These are phyloP conservation scores for Arenaria interpres DNA, from an alignment of 2,113 vertebrate genomes.

Conservation along the genomic window DNA sequence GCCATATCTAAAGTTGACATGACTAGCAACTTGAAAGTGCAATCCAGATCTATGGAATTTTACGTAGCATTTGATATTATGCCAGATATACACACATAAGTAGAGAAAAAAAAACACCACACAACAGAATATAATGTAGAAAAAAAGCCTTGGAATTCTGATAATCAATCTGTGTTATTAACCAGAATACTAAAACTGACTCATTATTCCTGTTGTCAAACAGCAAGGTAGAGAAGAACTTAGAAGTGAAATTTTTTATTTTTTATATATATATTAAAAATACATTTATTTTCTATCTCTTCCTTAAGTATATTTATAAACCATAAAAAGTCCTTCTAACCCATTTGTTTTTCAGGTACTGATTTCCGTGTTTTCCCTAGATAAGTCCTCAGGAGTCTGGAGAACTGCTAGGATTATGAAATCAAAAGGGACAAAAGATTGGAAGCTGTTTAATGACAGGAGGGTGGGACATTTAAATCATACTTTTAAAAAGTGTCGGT, in stretches of 20 bases:
- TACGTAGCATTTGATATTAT: neutral
- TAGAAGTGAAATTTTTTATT: neutral
- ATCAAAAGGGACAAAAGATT: neutral
- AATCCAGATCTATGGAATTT: neutral
- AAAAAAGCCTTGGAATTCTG: neutral
- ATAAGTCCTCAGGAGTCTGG: neutral
- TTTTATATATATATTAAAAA: neutral
- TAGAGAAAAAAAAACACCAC: neutral
- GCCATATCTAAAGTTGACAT: neutral
- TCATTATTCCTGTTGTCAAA: neutral
- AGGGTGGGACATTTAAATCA: neutral
- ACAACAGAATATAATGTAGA: neutral
- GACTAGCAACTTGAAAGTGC: neutral
- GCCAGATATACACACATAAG: neutral
- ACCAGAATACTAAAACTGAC: neutral
- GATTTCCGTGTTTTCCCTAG: neutral
- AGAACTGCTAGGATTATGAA: neutral
- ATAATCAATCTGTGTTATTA: neutral
- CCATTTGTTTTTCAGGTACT: neutral
- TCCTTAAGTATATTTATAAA: neutral
- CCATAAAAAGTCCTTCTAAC: neutral
- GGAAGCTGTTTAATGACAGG: neutral
- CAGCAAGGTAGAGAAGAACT: neutral
- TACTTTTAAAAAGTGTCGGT: neutral
- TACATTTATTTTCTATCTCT: neutral